These are phyloP conservation scores for Malurus splendens DNA, from an alignment of 2,797 vertebrate species.

Conservation along the genomic window DNA sequence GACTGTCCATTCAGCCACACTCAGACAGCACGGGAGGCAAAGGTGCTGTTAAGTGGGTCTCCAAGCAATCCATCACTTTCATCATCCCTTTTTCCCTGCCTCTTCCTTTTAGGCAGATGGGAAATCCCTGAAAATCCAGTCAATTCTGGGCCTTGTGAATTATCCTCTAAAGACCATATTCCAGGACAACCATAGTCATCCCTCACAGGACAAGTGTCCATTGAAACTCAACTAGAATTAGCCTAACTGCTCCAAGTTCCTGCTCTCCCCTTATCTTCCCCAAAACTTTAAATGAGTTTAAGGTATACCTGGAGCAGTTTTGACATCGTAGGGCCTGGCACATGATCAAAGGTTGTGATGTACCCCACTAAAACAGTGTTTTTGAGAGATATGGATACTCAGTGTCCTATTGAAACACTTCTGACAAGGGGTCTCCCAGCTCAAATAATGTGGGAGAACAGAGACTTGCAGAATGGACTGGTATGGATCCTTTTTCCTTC, in stretches of 20 bases:
- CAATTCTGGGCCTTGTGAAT: not conserved
- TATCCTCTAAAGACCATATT: not conserved
- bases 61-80: not conserved
- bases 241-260: not conserved
- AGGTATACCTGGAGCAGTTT: not conserved
- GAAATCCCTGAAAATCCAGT: not conserved
- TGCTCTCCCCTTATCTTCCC: not conserved
- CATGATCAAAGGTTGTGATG: not conserved
- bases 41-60: not conserved
- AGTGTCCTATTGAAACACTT: not conserved
- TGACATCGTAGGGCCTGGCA: not conserved
- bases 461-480: not conserved
- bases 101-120: not conserved
- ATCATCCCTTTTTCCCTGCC: not conserved
- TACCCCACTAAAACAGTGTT: not conserved
- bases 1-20: not conserved
- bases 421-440: not conserved
- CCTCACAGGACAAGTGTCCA: not conserved
- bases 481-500: not conserved
- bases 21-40: not conserved
- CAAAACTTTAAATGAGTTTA: not conserved
- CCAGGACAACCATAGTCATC: not conserved
- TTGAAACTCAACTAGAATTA: not conserved
- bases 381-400: not conserved
- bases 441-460: not conserved